Percentiles rank a stretch among this genome's conserved stretches.
phyloP scores from a whole-genome alignment of 2,113 vertebrate genomes.

The Tragelaphus scriptus region DNA sequence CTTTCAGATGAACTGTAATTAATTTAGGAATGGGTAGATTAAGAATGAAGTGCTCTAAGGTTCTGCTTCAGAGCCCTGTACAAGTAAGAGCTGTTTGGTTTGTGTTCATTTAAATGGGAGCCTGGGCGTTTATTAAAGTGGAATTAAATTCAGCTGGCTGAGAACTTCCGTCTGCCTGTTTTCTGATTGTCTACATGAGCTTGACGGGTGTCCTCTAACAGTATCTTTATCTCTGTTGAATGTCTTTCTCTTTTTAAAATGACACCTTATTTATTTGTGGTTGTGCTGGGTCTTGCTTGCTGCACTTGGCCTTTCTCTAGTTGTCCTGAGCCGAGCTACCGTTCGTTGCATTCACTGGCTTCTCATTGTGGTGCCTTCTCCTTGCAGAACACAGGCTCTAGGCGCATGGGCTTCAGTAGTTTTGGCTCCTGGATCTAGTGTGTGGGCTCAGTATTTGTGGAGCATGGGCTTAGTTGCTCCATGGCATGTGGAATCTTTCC shows the following conservation, averaged over 20 bases:
- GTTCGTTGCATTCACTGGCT: neutral
- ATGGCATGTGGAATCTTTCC: neutral
- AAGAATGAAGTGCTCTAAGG: neutral
- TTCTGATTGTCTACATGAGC: neutral
- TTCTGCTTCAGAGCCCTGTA: neutral
- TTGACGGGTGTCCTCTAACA: neutral
- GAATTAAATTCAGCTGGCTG: neutral
- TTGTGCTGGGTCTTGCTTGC: neutral
- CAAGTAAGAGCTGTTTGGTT: neutral
- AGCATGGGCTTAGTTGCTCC: neutral
- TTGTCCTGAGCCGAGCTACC: neutral
- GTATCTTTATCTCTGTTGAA: neutral
- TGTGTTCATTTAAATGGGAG: neutral
- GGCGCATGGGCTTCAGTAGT: neutral
- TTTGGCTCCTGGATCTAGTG: neutral
- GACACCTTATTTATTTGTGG: neutral
- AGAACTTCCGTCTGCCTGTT: neutral
- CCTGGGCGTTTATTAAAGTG: neutral
- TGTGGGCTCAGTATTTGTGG: neutral
- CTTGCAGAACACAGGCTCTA: neutral
- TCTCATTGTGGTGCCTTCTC: neutral
- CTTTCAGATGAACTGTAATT: slow-evolving; percentile 40
- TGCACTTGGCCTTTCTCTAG: neutral
- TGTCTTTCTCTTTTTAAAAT: neutral
- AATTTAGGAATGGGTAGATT: slow-evolving; percentile 35